These are phyloP conservation scores for human DNA, from an alignment of 2,113 vertebrate genomes.

Conservation along the genomic window DNA sequence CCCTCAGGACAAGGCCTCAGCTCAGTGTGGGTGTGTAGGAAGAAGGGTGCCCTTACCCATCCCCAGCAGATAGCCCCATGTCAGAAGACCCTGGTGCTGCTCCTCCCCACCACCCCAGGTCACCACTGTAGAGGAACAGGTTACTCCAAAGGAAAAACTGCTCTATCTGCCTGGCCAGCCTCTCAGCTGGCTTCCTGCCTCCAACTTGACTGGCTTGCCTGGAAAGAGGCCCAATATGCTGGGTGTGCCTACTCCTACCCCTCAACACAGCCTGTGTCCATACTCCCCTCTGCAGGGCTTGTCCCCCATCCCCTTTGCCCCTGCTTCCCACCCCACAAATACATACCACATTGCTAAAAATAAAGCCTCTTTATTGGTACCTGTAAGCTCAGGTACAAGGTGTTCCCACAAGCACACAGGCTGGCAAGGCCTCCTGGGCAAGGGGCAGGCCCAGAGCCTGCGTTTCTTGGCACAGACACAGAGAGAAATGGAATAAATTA, in stretches of 20 bases:
- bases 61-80: background rate
- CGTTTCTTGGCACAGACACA: conserved; percentile 71
- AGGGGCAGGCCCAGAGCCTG: conserved; percentile 41
- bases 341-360: conserved; percentile 64
- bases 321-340: background rate
- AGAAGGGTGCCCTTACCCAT: background rate
- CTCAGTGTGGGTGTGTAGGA: background rate
- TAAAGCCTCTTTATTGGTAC: conserved; percentile 75
- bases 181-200: background rate
- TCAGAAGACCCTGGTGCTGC: background rate
- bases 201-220: background rate
- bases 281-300: background rate
- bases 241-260: background rate
- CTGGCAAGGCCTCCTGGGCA: conserved; percentile 44
- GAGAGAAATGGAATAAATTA: conserved; percentile 74
- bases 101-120: background rate
- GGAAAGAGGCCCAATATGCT: background rate
- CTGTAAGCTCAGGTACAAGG: conserved; percentile 68
- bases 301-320: background rate
- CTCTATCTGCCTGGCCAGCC: background rate
- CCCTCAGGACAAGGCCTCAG: background rate
- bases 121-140: background rate
- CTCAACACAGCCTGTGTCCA: background rate
- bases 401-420: conserved; percentile 58
- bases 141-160: background rate